These are phyloP conservation scores for Anas platyrhynchos DNA, from an alignment of 2,113 vertebrate genomes.

Conservation along the genomic window DNA sequence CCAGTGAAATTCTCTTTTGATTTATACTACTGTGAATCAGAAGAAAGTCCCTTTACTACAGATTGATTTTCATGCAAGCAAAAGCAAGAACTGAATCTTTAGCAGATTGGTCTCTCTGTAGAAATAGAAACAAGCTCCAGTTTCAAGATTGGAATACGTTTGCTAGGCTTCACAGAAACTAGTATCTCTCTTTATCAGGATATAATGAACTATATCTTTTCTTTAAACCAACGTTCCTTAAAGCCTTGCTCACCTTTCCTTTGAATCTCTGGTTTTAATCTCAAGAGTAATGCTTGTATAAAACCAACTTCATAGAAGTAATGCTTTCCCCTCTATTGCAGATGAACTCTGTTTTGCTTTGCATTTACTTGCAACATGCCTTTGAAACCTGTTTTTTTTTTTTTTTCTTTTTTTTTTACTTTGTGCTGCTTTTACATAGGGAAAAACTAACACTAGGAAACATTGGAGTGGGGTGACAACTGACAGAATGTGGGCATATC, in stretches of 20 bases:
- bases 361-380: not conserved
- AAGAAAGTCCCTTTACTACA: not conserved
- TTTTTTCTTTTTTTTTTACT: too few relatives aligned
- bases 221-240: not conserved
- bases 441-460: slow-evolving; percentile 41
- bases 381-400: slow-evolving; percentile 49
- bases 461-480: slow-evolving; percentile 23
- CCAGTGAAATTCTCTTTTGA: not conserved
- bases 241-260: not conserved
- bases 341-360: not conserved
- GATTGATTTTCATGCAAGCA: not conserved
- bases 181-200: not conserved
- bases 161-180: not conserved
- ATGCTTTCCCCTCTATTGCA: not conserved
- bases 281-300: not conserved
- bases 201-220: not conserved
- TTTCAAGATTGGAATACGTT: not conserved
- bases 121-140: not conserved
- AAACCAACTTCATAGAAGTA: not conserved
- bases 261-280: slow-evolving; percentile 4
- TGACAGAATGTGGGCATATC: slow-evolving; percentile 55
- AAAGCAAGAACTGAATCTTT: not conserved
- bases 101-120: not conserved
- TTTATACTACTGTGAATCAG: not conserved
- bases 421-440: slow-evolving; percentile 15